Evolutionary conservation across 2,888 invertebrate species (phyloP).

Genomic region (Leptinotarsa haldemani): DNA sequence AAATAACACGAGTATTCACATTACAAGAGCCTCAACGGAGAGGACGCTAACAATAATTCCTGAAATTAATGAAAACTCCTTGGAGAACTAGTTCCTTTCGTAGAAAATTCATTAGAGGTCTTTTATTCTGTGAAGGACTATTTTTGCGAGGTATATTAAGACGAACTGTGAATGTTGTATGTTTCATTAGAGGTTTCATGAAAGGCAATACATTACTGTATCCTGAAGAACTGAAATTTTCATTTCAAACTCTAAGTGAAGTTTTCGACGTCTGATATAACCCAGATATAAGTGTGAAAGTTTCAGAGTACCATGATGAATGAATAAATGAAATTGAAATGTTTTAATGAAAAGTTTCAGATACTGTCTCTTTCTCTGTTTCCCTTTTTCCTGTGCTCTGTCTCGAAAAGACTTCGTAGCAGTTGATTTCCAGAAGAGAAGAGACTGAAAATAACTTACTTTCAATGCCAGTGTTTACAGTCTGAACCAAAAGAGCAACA

Average conservation of each 20-base stretch:
- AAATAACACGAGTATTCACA: constrained; percentile 21
- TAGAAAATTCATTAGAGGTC: background rate
- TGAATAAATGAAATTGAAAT: too few relatives aligned
- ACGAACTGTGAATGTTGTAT: too few relatives aligned
- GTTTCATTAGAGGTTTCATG: too few relatives aligned
- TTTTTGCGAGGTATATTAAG: too few relatives aligned
- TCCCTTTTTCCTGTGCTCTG: background rate
- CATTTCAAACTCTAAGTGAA: too few relatives aligned
- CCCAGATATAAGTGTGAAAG: too few relatives aligned
- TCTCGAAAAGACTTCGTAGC: background rate
- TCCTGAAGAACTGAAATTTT: too few relatives aligned
- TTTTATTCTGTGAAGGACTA: background rate
- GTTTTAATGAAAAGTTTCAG: too few relatives aligned
- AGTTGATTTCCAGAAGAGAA: background rate
- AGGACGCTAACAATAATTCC: background rate
- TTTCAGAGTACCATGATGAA: too few relatives aligned
- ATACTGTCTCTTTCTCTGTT: background rate
- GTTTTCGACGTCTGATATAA: too few relatives aligned
- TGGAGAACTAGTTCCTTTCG: background rate
- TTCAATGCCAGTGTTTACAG: background rate
- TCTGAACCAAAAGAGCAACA: background rate
- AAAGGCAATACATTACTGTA: too few relatives aligned
- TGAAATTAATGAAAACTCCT: constrained; percentile 8
- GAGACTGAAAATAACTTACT: background rate
- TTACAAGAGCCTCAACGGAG: constrained; percentile 1